Evolutionary conservation across 2,797 vertebrate genomes (phyloP), one percentile per base, ranked within the genome.

Genomic region (Cyprinella venusta): DNA sequence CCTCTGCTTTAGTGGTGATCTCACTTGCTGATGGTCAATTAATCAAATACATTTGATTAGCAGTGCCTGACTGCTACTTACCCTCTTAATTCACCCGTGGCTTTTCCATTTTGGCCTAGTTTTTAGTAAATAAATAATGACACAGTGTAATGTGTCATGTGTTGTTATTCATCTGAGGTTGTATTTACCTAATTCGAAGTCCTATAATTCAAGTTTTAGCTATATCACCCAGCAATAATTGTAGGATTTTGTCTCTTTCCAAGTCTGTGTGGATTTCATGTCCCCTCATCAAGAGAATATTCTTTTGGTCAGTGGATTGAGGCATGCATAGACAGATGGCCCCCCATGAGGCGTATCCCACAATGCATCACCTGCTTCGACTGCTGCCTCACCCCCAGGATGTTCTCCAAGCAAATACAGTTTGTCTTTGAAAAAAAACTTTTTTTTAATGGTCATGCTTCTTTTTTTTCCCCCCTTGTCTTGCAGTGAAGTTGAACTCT

Each of bases 341-440:
- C 40, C 63, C 80, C 85, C 76, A 69, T 65, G 50, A 83, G 84
- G 81, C 52, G 4, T 74, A 83, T 86, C 81, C 76, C 76, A 75
- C 71, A 86, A 86, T 81, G 82, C 85, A 81, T 86, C 82, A 84
- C 82, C 72, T 81, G 85, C 81, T 80, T 30, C 61, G n/a, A 64
- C 38, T 79, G 30, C 69, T 67, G 48, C 68, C 21, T 82, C 8
- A 75, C 36, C 84, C 80, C 40, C 38, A 68, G 69, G 76, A 54
- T 67, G 65, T 83, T 69, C 76, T 79, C 30, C 40, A 76, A 69
- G 26, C 52, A 45, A 68, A 83, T 61, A n/a, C 65, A 80, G 64
- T 64, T 76, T 61, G 48, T 85, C 76, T 36, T 36, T 36, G 36
- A 6, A 6, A 36, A 36, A 5, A 36, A 36, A 33, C 26, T 5